Conservation (phyloP, 2,888 invertebrate genomes). For the Netelia fuscicornis region DNA sequence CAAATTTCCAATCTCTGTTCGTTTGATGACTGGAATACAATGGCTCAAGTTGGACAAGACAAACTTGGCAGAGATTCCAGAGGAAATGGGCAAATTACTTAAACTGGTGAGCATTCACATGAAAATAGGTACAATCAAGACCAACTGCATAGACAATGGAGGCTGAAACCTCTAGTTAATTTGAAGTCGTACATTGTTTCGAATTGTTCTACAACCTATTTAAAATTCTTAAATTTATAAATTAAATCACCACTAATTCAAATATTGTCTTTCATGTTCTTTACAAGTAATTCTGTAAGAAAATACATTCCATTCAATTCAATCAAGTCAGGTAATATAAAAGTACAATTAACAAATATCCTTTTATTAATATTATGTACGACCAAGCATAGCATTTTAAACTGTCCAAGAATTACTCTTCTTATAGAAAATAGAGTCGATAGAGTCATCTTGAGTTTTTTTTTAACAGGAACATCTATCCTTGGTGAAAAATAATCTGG, state of each 20-base stretch:
- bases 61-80: slow-evolving; percentile 94
- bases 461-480: slow-evolving; percentile 94
- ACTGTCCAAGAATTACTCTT: neutral
- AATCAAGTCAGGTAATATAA: too few relatives aligned
- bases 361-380: too few relatives aligned
- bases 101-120: slow-evolving; percentile 89
- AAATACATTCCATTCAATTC: too few relatives aligned
- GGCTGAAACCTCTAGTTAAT: too few relatives aligned
- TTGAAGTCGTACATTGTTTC: too few relatives aligned
- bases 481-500: slow-evolving; percentile 94
- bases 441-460: neutral
- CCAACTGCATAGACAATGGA: neutral
- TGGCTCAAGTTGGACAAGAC: slow-evolving; percentile 98
- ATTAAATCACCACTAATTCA: too few relatives aligned
- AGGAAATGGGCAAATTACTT: slow-evolving; percentile 96
- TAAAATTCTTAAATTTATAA: too few relatives aligned
- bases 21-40: slow-evolving; percentile 98
- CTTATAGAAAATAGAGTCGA: neutral
- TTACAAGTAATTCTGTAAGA: too few relatives aligned
- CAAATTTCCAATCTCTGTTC: slow-evolving; percentile 95
- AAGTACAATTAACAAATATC: too few relatives aligned
- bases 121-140: neutral
- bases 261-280: too few relatives aligned
- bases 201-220: too few relatives aligned
- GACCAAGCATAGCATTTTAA: neutral